These are phyloP conservation scores for Cynaeus angustus DNA, from an alignment of 2,888 invertebrate genomes.

Conservation along the genomic window DNA sequence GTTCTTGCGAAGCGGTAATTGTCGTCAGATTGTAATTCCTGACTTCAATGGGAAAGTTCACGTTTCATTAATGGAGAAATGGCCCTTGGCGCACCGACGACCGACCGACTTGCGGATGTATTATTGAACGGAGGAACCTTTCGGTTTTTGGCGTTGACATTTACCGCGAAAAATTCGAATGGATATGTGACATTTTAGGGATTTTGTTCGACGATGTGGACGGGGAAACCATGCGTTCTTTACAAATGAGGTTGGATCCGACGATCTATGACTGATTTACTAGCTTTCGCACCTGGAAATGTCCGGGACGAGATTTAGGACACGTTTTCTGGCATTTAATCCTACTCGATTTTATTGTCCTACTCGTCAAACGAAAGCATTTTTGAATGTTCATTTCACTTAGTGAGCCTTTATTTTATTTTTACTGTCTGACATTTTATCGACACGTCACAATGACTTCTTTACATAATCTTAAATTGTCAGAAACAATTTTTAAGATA, in stretches of 20 bases:
- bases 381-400: no score
- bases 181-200: conserved; percentile 53
- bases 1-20: conserved; percentile 33
- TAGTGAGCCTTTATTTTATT: no score
- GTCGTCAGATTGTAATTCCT: conserved; percentile 39
- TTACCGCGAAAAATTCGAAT: conserved; percentile 52
- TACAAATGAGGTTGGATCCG: conserved; percentile 38
- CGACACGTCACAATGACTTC: no score
- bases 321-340: not conserved
- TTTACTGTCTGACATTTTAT: no score
- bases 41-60: conserved; percentile 40
- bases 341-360: no score
- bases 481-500: no score
- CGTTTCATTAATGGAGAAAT: conserved; percentile 60
- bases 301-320: not conserved
- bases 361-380: no score
- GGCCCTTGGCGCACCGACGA: conserved; percentile 53
- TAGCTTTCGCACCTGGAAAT: not conserved
- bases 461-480: no score
- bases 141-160: conserved; percentile 58
- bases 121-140: conserved; percentile 59
- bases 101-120: no score
- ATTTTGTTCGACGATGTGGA: conserved; percentile 42
- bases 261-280: conserved; percentile 48
- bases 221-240: conserved; percentile 46